Evolutionary conservation across 2,888 invertebrate species (phyloP).

Genomic region (Diarsia dahlii): DNA sequence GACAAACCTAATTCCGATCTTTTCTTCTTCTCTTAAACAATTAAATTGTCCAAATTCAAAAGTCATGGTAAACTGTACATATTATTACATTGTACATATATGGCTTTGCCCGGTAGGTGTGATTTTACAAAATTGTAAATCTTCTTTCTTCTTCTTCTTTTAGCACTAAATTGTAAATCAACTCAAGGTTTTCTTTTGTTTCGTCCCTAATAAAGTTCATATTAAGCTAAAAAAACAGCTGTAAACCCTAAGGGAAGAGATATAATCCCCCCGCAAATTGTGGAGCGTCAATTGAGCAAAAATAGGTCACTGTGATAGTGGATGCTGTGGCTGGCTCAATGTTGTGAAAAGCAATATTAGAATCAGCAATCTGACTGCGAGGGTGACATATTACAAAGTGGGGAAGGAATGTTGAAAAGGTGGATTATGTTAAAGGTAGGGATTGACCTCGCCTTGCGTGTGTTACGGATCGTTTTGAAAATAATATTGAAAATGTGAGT

Average conservation of each 20-base stretch:
- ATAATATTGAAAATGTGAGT: background rate
- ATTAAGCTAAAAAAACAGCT: background rate
- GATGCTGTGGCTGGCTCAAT: conserved; percentile 8
- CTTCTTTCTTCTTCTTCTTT: background rate
- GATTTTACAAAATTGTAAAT: no score
- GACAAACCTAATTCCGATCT: background rate
- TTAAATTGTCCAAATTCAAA: background rate
- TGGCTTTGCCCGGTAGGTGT: no score
- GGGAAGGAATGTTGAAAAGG: background rate
- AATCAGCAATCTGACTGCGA: background rate
- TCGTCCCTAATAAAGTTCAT: conserved; percentile 17
- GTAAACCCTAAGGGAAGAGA: conserved; percentile 9
- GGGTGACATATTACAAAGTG: background rate
- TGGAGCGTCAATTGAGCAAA: conserved; percentile 48
- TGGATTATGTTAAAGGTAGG: background rate
- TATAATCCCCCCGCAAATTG: conserved; percentile 27
- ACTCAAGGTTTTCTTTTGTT: background rate
- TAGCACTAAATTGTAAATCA: background rate
- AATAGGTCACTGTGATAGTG: conserved; percentile 51
- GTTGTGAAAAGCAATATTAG: conserved; percentile 15
- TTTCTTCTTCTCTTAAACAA: background rate
- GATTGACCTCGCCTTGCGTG: background rate
- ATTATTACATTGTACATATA: no score
- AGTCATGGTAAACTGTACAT: no score
- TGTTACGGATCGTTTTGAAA: background rate